Evolutionary conservation across 2,113 vertebrate species (phyloP), one percentile per base, ranked within the genome.

Genomic region (Hyperoodon ampullatus): DNA sequence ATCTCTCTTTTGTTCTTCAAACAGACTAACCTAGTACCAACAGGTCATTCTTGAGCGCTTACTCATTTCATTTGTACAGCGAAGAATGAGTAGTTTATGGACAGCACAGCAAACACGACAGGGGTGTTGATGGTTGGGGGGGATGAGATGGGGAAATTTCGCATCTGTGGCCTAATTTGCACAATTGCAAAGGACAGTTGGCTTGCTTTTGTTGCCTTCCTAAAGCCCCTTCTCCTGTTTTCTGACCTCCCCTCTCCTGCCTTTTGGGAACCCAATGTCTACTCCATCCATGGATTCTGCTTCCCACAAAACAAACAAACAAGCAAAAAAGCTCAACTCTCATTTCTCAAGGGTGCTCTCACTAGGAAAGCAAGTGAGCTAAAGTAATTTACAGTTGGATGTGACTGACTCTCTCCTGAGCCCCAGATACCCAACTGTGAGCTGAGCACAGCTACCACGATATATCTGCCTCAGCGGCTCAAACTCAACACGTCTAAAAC

Each of bases 1-100:
- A 30, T n/a, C 16, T 53, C 19, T 53, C 53, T 35, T 89, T 91
- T 87, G 18, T 81, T 95, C 88, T 72, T 42, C 72, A 93, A 97
- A 89, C 14, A 81, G 47, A 68, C 24, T 26, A 77, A 58, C 2
- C 53, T 92, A 90, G 47, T 65, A 39, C 23, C 72, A 26, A 68
- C 24, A 88, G n/a, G 8, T n/a, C 53, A 74, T 92, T 83, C 58
- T 77, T 71, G n/a, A 66, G 44, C 71, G 35, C 93, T 74, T 75
- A 30, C 53, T 60, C 50, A 72, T 95, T 75, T 18, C 14, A 63
- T 26, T 61, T 80, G 19, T 42, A 5, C 74, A 65, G 35, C 61
- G 92, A n/a, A 92, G 80, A 35, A 74, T 94, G 21, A 68, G 6
- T 14, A 60, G 44, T 53, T 91, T 83, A 72, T 68, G 16, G 23